Conservation (phyloP, 2,797 vertebrate genomes). For the Spondyliosoma cantharus region DNA sequence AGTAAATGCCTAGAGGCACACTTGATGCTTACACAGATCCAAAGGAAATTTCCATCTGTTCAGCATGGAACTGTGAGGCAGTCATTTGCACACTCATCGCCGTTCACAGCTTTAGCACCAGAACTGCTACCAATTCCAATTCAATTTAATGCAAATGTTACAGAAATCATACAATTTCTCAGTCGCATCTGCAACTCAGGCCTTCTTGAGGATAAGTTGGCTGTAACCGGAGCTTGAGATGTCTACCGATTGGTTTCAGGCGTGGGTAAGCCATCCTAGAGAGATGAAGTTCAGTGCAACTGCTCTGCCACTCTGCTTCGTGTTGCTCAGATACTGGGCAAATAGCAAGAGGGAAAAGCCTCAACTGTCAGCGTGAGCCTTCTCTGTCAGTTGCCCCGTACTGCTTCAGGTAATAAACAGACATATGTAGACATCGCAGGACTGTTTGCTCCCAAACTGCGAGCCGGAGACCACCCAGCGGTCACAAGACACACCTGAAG, state of each 20-base stretch:
- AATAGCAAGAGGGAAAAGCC: neutral
- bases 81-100: constrained; percentile 39
- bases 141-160: constrained; percentile 13
- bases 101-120: constrained; percentile 28
- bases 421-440: no score
- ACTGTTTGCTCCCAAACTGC: no score
- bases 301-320: neutral
- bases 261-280: neutral
- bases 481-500: no score
- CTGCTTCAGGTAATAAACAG: no score
- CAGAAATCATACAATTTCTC: neutral
- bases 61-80: constrained; percentile 26
- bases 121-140: neutral
- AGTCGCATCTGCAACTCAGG: neutral
- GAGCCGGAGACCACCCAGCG: no score
- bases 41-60: constrained; percentile 53
- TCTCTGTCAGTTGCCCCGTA: neutral
- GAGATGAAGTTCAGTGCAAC: neutral
- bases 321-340: neutral
- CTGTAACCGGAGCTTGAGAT: neutral
- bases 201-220: neutral
- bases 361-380: neutral
- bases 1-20: constrained; percentile 29
- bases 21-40: constrained; percentile 23
- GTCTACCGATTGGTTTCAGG: neutral